Percentiles rank a stretch among this genome's conserved stretches.
These are phyloP conservation scores for Lordiphosa clarofinis DNA, from an alignment of 1,140 invertebrate genomes.

Conservation along the genomic window DNA sequence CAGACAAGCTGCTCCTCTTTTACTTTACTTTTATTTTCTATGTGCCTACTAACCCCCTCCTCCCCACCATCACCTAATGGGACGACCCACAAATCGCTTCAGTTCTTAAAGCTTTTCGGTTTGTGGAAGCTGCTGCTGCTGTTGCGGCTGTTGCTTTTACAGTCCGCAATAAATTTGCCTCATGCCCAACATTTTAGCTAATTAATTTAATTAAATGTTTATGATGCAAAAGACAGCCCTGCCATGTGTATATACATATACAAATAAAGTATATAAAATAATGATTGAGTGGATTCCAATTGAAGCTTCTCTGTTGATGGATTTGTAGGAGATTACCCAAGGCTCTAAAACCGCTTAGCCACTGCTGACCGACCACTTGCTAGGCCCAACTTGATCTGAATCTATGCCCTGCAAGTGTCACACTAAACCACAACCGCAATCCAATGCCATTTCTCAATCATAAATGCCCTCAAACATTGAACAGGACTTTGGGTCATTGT, in stretches of 20 bases:
- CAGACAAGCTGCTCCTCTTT: conserved; percentile 11
- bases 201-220: conserved; percentile 65
- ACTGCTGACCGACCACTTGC: not conserved
- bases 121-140: conserved; percentile 14
- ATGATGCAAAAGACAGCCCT: conserved; percentile 26
- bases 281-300: conserved; percentile 2
- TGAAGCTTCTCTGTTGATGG: not conserved
- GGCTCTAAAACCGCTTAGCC: no score
- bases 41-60: conserved; percentile 38
- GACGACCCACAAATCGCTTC: conserved; percentile 31
- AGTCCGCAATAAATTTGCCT: conserved; percentile 45
- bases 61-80: not conserved
- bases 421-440: conserved; percentile 14
- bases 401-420: conserved; percentile 9
- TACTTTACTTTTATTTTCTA: conserved; percentile 71
- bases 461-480: conserved; percentile 16
- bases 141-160: conserved; percentile 40
- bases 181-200: conserved; percentile 44
- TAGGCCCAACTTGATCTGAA: not conserved
- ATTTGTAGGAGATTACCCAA: no score
- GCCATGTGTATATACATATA: conserved; percentile 3
- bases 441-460: conserved; percentile 38
- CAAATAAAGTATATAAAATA: conserved; percentile 4
- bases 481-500: no score
- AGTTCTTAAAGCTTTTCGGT: conserved; percentile 40